A percentile compares a stretch with the other conserved stretches of the same genome.
These are phyloP conservation scores for Pomatostomus ruficeps DNA, from an alignment of 2,113 vertebrate genomes.

Conservation along the genomic window DNA sequence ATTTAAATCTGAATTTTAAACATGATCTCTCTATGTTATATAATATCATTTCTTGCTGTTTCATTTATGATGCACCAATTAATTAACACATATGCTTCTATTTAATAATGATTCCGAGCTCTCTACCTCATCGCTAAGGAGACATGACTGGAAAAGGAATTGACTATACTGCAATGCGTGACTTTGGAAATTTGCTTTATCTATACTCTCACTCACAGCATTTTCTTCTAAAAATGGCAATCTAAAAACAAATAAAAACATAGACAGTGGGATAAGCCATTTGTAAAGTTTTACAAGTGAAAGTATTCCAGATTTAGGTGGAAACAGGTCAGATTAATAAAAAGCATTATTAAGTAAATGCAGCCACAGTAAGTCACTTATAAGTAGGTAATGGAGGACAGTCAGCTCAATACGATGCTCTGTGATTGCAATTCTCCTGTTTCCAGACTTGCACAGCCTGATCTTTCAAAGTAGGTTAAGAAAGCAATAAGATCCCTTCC, in stretches of 20 bases:
- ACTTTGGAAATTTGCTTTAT: neutral
- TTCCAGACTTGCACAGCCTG: neutral
- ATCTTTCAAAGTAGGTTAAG: neutral
- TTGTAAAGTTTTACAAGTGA: neutral
- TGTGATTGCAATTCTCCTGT: neutral
- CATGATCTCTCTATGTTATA: neutral
- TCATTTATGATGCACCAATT: neutral
- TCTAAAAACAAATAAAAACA: neutral
- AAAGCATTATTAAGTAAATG: neutral
- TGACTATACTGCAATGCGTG: neutral
- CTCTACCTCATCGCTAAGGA: neutral
- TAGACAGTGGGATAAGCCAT: neutral
- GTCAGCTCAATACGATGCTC: too few relatives aligned
- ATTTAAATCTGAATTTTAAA: neutral
- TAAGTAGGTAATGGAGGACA: neutral
- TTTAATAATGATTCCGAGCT: neutral
- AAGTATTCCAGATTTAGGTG: neutral
- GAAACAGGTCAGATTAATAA: neutral
- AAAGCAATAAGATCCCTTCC: neutral
- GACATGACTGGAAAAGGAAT: neutral
- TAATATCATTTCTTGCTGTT: neutral
- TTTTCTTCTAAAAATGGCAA: neutral
- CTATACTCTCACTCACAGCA: neutral
- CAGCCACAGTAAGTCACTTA: neutral
- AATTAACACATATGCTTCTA: neutral